Conservation (phyloP, 2,797 vertebrate species). For the Chiroxiphia lanceolata region DNA sequence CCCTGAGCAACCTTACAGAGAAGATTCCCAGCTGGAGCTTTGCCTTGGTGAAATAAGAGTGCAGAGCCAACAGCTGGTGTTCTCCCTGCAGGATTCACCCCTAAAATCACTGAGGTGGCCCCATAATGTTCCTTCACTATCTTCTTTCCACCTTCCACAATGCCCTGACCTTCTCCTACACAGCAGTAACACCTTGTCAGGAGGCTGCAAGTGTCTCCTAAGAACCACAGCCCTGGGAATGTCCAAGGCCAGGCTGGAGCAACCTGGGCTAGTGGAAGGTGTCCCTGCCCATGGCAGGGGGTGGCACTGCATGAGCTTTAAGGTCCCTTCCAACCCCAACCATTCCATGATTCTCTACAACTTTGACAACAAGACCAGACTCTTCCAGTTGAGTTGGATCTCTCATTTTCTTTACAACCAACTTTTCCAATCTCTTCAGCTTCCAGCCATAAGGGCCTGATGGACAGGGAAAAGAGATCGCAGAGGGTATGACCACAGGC, state of each 20-base stretch:
- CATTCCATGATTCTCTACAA: background rate
- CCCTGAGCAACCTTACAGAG: background rate
- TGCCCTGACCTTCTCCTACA: background rate
- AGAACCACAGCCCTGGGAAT: background rate
- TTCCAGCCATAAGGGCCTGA: background rate
- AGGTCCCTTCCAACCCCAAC: background rate
- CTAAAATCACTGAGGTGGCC: fast-evolving
- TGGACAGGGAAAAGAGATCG: background rate
- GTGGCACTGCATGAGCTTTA: background rate
- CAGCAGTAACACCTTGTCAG: background rate
- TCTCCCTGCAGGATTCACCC: fast-evolving
- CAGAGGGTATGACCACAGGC: background rate
- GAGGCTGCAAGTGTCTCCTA: too few species aligned
- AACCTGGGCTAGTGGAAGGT: background rate
- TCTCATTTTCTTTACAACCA: background rate
- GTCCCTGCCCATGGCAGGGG: background rate
- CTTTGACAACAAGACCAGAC: background rate
- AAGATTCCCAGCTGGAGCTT: background rate
- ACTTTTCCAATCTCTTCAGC: background rate
- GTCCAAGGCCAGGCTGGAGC: background rate
- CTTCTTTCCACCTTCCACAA: fast-evolving
- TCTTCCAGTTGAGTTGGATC: background rate
- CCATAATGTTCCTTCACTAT: fast-evolving
- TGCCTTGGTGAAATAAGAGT: background rate
- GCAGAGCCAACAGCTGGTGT: fast-evolving